Conservation (phyloP, 2,797 vertebrate genomes). For the Graptemys geographica region DNA sequence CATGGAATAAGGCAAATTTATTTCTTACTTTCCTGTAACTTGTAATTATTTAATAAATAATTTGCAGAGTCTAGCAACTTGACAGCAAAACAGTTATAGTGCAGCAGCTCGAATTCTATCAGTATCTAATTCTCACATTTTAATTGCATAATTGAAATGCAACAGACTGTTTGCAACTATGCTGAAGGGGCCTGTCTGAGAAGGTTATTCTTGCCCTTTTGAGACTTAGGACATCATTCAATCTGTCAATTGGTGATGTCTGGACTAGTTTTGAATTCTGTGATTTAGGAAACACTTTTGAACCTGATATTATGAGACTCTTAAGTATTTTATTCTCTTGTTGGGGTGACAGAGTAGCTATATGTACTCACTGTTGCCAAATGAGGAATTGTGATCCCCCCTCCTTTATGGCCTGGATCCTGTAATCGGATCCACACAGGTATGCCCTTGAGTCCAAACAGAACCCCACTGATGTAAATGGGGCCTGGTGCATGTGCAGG, state of each 20-base stretch:
- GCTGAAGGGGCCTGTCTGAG: neutral
- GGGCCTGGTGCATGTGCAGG: neutral
- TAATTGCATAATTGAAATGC: neutral
- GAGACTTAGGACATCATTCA: neutral
- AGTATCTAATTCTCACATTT: neutral
- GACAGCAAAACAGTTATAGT: neutral
- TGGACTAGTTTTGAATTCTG: neutral
- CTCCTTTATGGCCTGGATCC: neutral
- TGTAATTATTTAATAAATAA: neutral
- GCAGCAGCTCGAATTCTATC: neutral
- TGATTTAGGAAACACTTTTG: neutral
- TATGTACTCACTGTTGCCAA: neutral
- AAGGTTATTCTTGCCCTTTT: neutral
- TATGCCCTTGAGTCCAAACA: neutral
- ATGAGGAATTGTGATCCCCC: neutral
- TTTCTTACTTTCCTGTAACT: neutral
- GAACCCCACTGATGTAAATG: neutral
- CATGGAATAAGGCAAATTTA: neutral
- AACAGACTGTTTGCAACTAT: neutral
- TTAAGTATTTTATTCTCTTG: neutral
- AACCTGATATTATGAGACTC: neutral
- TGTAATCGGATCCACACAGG: neutral
- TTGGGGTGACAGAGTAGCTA: neutral
- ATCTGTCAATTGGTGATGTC: neutral
- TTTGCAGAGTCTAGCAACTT: neutral